Conservation (phyloP, 2,113 vertebrate genomes). For the Peucedramus taeniatus region DNA sequence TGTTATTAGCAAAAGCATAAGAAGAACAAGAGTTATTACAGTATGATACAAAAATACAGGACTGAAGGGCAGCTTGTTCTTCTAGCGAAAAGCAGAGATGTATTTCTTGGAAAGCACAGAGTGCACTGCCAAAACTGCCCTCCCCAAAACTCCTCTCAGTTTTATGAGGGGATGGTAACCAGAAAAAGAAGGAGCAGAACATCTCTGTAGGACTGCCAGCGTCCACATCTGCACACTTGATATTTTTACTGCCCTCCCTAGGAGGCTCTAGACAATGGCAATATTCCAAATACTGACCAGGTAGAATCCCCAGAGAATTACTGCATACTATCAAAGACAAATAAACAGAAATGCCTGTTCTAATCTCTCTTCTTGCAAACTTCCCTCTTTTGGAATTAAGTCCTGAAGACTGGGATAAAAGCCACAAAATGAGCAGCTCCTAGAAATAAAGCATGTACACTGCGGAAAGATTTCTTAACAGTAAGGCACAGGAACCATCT, state of each 20-base stretch:
- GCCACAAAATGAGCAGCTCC: neutral
- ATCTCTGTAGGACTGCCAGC: neutral
- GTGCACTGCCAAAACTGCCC: neutral
- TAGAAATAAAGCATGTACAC: neutral
- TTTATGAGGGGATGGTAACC: neutral
- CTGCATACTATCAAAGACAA: neutral
- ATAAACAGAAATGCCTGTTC: neutral
- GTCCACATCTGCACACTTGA: neutral
- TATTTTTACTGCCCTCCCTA: neutral
- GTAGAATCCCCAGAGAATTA: neutral
- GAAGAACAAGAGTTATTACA: neutral
- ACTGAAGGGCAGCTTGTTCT: neutral
- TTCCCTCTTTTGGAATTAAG: neutral
- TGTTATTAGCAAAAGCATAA: neutral
- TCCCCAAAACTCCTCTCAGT: neutral
- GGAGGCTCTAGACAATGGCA: neutral
- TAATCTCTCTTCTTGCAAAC: neutral
- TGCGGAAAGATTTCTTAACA: neutral
- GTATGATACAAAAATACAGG: neutral
- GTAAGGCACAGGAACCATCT: neutral
- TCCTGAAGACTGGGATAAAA: neutral
- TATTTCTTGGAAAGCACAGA: neutral
- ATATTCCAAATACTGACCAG: neutral
- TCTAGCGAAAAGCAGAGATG: neutral
- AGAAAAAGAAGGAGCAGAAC: neutral